A percentile compares a stretch with the other conserved stretches of the same genome.
These are phyloP conservation scores for Gallinago media DNA, from an alignment of 2,113 vertebrate genomes.

Conservation along the genomic window DNA sequence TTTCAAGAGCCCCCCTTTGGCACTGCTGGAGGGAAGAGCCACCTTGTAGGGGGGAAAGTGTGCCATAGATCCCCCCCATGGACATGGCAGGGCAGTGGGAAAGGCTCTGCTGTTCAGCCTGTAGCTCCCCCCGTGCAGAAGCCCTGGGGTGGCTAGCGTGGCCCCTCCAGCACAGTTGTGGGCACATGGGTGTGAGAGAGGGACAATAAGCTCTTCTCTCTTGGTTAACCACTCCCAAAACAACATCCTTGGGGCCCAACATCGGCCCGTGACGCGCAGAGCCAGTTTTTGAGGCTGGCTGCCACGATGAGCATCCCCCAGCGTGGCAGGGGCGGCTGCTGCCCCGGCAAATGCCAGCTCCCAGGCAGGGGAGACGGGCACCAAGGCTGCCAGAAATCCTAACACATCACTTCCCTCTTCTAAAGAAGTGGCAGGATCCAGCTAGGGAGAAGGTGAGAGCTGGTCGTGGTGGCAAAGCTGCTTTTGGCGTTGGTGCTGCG, in stretches of 20 bases:
- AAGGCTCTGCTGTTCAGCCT: background rate
- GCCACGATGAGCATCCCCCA: accelerated
- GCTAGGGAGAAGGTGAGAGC: background rate
- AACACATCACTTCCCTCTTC: background rate
- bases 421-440: accelerated
- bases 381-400: accelerated
- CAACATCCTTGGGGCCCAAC: accelerated
- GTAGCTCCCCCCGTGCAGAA: background rate
- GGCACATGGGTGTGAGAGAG: background rate
- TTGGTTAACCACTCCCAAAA: background rate
- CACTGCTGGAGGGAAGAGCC: background rate
- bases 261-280: background rate
- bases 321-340: accelerated
- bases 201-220: conserved; percentile 6
- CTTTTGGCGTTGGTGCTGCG: background rate
- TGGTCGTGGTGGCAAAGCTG: accelerated
- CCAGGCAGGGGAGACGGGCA: background rate
- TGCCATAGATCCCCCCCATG: accelerated
- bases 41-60: background rate
- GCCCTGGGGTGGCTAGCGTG: accelerated
- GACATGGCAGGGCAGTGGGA: accelerated
- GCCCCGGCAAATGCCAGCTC: accelerated
- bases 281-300: background rate
- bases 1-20: background rate
- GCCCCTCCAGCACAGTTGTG: background rate